These are phyloP conservation scores for Aratinga solstitialis DNA, from an alignment of 2,797 vertebrate species.

Conservation along the genomic window DNA sequence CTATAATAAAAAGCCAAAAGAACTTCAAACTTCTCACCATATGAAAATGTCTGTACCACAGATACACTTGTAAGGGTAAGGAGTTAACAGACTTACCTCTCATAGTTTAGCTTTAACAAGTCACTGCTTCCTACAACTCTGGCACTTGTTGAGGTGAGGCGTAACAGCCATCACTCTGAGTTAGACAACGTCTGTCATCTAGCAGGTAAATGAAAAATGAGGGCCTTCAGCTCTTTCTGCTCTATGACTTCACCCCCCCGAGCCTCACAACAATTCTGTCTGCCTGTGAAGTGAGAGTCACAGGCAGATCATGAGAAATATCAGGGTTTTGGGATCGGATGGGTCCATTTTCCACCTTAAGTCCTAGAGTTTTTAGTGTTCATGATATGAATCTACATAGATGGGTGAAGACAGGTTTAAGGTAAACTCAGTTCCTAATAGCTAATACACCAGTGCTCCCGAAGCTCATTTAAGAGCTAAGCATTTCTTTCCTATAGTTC, in stretches of 20 bases:
- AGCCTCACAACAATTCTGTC: neutral
- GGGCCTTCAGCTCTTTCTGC: neutral
- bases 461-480: slow-evolving; percentile 3
- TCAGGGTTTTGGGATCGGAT: neutral
- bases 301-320: neutral
- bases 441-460: neutral
- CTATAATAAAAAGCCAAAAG: neutral
- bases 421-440: neutral
- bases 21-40: neutral
- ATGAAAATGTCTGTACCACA: neutral
- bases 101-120: neutral
- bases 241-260: neutral
- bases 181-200: neutral
- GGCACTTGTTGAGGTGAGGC: neutral
- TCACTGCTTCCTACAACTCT: neutral
- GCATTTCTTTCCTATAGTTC: neutral
- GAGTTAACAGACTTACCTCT: neutral
- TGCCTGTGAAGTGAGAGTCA: neutral
- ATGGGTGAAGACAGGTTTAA: neutral
- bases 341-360: neutral
- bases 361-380: neutral
- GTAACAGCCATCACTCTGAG: neutral
- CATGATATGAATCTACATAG: neutral
- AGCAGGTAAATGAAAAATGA: neutral
- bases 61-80: neutral